Percentiles rank a stretch among this genome's conserved stretches.
Conservation (phyloP, 2,113 vertebrate species). For the Loxodonta africana region DNA sequence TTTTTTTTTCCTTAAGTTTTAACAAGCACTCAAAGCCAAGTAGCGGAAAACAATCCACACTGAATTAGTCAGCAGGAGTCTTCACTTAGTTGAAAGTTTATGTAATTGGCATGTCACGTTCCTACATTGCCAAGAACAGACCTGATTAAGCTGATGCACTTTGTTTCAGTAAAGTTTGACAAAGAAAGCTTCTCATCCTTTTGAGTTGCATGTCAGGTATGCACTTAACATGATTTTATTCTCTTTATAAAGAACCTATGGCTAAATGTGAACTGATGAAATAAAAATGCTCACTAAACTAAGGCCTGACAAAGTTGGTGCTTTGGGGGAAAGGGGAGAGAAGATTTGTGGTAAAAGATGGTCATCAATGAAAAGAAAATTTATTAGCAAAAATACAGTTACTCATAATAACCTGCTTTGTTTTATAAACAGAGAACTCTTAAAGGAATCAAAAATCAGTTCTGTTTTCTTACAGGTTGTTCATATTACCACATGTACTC, state of each 20-base stretch:
- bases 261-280: conserved; percentile 20
- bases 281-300: conserved; percentile 53
- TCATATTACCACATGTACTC: neutral
- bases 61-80: conserved; percentile 97
- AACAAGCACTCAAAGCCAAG: conserved; percentile 95
- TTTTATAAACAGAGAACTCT: conserved; percentile 13
- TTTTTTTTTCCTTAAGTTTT: conserved; percentile 84
- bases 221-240: conserved; percentile 81
- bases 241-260: conserved; percentile 34
- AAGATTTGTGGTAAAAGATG: neutral
- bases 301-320: neutral
- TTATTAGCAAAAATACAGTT: conserved; percentile 12
- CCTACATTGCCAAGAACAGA: conserved; percentile 91
- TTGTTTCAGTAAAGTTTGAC: conserved; percentile 94
- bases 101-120: conserved; percentile 97
- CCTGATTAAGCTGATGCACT: conserved; percentile 95
- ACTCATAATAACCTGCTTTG: conserved; percentile 8
- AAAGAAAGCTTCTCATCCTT: conserved; percentile 88
- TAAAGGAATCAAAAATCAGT: neutral
- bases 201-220: conserved; percentile 85
- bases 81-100: conserved; percentile 94
- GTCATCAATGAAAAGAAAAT: neutral
- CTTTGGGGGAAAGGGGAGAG: neutral
- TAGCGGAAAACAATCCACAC: conserved; percentile 96
- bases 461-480: neutral